Percentiles rank a stretch among this genome's conserved stretches.
Conservation (phyloP, 2,888 invertebrate species). For the Nudaria mundana region DNA sequence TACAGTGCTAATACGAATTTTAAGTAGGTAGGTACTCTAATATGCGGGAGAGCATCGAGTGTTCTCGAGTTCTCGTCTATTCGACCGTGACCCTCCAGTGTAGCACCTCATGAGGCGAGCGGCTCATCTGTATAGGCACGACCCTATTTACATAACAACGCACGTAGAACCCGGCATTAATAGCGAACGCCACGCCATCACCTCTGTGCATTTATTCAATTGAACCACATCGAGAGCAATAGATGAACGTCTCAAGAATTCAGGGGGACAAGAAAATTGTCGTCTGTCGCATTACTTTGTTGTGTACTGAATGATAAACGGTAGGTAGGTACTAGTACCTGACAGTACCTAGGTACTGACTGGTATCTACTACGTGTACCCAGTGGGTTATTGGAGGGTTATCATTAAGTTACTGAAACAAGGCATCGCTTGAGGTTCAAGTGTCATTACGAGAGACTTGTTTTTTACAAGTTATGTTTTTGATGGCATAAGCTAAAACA, state of each 20-base stretch:
- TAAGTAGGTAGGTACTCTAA: too few relatives aligned
- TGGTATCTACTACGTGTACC: too few relatives aligned
- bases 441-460: too few relatives aligned
- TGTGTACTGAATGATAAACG: constrained; percentile 6
- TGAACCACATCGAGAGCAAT: constrained; percentile 66
- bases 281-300: constrained; percentile 11
- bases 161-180: constrained; percentile 47
- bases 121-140: constrained; percentile 31
- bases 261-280: constrained; percentile 30
- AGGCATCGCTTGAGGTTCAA: too few relatives aligned
- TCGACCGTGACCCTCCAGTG: constrained; percentile 46
- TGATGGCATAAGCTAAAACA: too few relatives aligned
- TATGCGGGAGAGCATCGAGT: constrained; percentile 32
- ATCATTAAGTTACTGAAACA: too few relatives aligned
- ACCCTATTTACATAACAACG: constrained; percentile 65
- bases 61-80: too few relatives aligned
- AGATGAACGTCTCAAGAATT: constrained; percentile 58
- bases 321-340: constrained; percentile 3
- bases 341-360: background rate
- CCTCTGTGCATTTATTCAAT: constrained; percentile 67
- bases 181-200: constrained; percentile 50
- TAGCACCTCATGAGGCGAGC: constrained; percentile 25
- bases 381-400: too few relatives aligned
- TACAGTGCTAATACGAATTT: too few relatives aligned
- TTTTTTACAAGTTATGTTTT: too few relatives aligned